Base-by-base conservation (phyloP, 1,140 invertebrate species). In the Reticulitermes speratus region DNA sequence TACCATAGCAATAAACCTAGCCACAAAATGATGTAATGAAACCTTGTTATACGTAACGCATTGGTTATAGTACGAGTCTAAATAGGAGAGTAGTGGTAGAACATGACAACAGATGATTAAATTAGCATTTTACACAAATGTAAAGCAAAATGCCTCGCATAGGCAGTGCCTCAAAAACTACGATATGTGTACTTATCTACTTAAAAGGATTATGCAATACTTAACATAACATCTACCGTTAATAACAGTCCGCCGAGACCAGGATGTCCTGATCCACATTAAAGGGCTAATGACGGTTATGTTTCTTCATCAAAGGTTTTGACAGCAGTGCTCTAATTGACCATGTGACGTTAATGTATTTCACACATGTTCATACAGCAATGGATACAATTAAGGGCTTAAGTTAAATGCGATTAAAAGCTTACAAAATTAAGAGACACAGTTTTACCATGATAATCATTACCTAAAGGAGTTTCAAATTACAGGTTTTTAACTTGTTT, bases 81-180 rank as follows among this genome's bases (percentile, higher is more conserved):
- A 48, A 48, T 48, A 65, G 59, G 21, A 19, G 59, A 19, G 59
- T 23, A 2, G 21, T 5, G 59, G 21, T n/a, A 65, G 25, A 65
- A 75, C 65, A 75, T 75, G 25, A 75, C 65, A 75, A 25, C 14
- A n/a, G 65, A 75, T 75, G 65, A 75, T 75, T 75, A 25, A 75
- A 75, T 75, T 75, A 75, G 65, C 65, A 75, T 75, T 75, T 75
- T 75, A 75, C 65, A 75, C 65, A 75, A 75, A 1, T 75, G 65
- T 8, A 30, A 30, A 75, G 5, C 65, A 75, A 75, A 75, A 75
- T 25, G n/a, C n/a, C 8, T 75, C 3, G 0, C 65, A 75, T 30
- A 30, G n/a, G 11, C 8, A 75, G 8, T 30, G 25, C 65, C 11
- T 9, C 65, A 75, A 30, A 30, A 75, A 75, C 65, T n/a, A 75